Base-by-base conservation (phyloP, 2,888 invertebrate species). In the Scotopteryx bipunctaria region DNA sequence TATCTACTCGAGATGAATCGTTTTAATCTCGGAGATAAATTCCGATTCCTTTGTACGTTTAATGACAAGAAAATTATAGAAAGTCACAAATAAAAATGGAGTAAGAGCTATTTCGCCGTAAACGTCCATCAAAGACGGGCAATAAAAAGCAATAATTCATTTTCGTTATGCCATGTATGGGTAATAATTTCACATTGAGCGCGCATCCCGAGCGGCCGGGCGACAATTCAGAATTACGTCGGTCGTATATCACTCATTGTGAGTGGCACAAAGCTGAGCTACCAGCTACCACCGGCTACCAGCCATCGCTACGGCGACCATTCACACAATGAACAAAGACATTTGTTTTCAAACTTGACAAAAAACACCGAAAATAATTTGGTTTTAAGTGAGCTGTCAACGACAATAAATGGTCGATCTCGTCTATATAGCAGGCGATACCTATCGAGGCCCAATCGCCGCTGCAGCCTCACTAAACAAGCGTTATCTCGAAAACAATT, bases 171-270 rank as follows among this genome's bases (percentile, higher is more conserved):
- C 88, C 81, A 76, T 81, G 83, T 83, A 85, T 81, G 84, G 85
- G 81, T 86, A 87, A 88, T 90, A 83, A 90, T 90, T 88, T 82
- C 79, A 80, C 83, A 85, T 86, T 83, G 83, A 86, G 75, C 67
- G 67, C 64, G 67, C 73, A 68, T 71, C 70, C 73, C 74, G 73
- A 79, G 79, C 68, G 73, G 72, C 70, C 76, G 59, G 67, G 81
- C 83, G 87, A 87, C 88, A 87, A 87, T 88, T 88, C 80, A 76
- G 80, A 84, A 83, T 82, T 79, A 83, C 80, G 80, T 82, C 86
- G 81, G 78, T 83, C 87, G 85, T 90, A 89, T 89, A 90, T 89
- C 89, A 88, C 83, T 88, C 88, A 87, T 86, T 86, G 88, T 88
- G 86, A 83, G 80, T 73, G 82, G 76, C 81, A 88, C 87, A 88